phyloP scores from a whole-genome alignment of 2,888 invertebrate genomes.

The Latheticus oryzae region DNA sequence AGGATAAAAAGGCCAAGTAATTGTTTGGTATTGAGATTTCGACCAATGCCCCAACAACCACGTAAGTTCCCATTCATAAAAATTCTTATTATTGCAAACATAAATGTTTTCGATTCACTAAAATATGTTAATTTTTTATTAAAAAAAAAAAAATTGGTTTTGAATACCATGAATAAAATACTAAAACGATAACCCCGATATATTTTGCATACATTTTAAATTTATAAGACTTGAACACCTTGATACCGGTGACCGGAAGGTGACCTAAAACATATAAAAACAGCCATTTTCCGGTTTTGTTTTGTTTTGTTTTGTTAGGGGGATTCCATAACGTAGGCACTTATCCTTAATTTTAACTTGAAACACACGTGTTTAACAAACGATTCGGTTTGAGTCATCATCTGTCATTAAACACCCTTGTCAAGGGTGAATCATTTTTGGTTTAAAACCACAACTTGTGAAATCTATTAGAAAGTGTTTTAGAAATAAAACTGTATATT shows the following conservation, averaged over 20 bases:
- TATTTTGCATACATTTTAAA: constrained; percentile 8
- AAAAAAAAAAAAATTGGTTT: constrained; percentile 4
- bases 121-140: constrained; percentile 11
- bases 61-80: constrained; percentile 43
- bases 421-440: constrained; percentile 27
- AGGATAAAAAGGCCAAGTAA: constrained; percentile 75
- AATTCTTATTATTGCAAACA: too few species aligned
- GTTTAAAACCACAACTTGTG: constrained; percentile 6
- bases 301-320: too few species aligned
- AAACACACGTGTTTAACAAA: constrained; percentile 13
- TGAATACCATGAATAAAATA: constrained; percentile 19
- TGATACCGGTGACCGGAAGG: constrained; percentile 13
- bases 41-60: constrained; percentile 65
- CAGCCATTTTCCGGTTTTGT: constrained; percentile 3
- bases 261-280: too few species aligned
- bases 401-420: constrained; percentile 22
- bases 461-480: too few species aligned
- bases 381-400: constrained; percentile 22
- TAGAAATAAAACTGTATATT: too few species aligned
- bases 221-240: not conserved
- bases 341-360: too few species aligned
- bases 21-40: constrained; percentile 73
- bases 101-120: too few species aligned
- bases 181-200: constrained; percentile 2
- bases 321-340: too few species aligned